A percentile compares a stretch with the other conserved stretches of the same genome.
These are phyloP conservation scores for Pipistrellus pipistrellus DNA, from an alignment of 2,797 vertebrate species.

Conservation along the genomic window DNA sequence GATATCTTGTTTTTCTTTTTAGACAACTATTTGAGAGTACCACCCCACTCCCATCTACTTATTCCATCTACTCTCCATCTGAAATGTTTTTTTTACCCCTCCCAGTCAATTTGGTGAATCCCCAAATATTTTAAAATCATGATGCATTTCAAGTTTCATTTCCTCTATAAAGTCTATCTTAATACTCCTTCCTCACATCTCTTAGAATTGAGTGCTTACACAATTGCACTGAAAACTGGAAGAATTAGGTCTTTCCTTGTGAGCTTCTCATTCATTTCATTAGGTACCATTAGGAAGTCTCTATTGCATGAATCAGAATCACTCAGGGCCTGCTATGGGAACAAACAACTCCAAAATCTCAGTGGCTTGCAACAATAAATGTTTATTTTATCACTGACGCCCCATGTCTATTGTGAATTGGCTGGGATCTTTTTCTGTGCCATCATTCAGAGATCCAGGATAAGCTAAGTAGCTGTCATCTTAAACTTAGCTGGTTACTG, in stretches of 20 bases:
- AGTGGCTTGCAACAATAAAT: neutral
- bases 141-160: neutral
- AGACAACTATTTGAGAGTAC: neutral
- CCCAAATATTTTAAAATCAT: conserved; percentile 13
- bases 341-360: neutral
- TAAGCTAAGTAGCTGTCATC: neutral
- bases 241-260: neutral
- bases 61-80: neutral
- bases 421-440: neutral
- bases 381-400: neutral
- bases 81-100: neutral
- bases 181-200: neutral
- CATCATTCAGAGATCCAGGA: neutral
- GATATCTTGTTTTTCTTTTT: neutral
- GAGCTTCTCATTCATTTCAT: neutral
- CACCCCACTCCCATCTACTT: neutral
- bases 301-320: neutral
- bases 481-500: neutral
- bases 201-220: neutral
- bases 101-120: neutral
- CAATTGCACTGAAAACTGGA: neutral
- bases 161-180: neutral
- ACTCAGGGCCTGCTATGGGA: neutral
- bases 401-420: neutral
- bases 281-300: neutral